Conservation (phyloP, 2,113 vertebrate genomes). For the Semnopithecus entellus region DNA sequence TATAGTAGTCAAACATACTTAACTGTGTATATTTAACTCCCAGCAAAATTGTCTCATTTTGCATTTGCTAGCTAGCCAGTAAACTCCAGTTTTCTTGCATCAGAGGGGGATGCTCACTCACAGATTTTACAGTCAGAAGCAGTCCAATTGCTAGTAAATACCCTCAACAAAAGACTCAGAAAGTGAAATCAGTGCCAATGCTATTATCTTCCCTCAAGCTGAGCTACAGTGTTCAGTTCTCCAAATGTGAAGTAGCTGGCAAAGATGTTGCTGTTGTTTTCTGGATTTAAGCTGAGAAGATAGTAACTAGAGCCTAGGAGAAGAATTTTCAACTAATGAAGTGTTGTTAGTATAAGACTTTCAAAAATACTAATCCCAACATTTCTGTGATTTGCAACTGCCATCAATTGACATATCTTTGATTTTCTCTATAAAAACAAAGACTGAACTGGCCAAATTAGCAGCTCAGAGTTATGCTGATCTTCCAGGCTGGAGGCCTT, state of each 20-base stretch:
- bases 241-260: constrained; percentile 59
- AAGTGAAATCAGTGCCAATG: constrained; percentile 6
- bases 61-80: constrained; percentile 32
- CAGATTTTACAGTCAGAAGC: neutral
- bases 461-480: neutral
- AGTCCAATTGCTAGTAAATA: constrained; percentile 59
- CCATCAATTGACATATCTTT: neutral
- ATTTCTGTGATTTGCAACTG: neutral
- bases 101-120: neutral
- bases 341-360: neutral
- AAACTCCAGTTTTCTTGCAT: constrained; percentile 3
- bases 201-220: constrained; percentile 56
- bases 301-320: constrained; percentile 35
- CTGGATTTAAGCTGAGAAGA: constrained; percentile 61
- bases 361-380: neutral
- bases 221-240: neutral
- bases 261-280: constrained; percentile 10
- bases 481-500: neutral
- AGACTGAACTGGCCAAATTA: neutral
- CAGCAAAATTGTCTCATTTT: constrained; percentile 38
- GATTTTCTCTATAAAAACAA: neutral
- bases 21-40: constrained; percentile 28
- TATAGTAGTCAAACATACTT: fast-evolving
- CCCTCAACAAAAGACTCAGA: neutral
- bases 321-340: neutral